Conservation (phyloP, 2,888 invertebrate genomes). For the Drosophila ezoana region DNA sequence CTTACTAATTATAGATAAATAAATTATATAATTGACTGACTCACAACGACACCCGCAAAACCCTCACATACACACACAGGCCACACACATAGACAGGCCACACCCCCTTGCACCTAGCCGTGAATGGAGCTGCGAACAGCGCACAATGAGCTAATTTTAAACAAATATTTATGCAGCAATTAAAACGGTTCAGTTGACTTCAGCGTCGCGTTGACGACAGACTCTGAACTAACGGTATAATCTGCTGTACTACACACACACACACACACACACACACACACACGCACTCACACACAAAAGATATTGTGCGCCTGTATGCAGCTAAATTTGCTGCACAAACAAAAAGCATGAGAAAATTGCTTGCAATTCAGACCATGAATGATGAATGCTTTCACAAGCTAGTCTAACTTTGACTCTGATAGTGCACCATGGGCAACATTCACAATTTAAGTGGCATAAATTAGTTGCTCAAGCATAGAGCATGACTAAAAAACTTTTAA, state of each 20-base stretch:
- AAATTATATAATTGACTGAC: conserved; percentile 73
- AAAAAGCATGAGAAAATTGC: conserved; percentile 43
- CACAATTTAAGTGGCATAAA: conserved; percentile 10
- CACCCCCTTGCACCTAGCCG: conserved; percentile 4
- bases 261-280: background rate
- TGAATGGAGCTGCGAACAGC: conserved; percentile 23
- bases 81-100: background rate
- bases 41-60: conserved; percentile 23
- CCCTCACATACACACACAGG: conserved; percentile 7
- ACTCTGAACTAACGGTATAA: conserved; percentile 39
- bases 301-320: conserved; percentile 13
- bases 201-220: conserved; percentile 37
- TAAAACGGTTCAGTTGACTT: conserved; percentile 75
- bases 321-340: conserved; percentile 54
- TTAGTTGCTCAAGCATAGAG: background rate
- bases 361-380: conserved; percentile 58
- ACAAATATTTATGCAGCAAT: conserved; percentile 79
- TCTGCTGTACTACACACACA: conserved; percentile 35
- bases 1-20: conserved; percentile 75
- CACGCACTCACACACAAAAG: conserved; percentile 6
- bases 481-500: background rate
- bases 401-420: conserved; percentile 44
- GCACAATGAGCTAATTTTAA: conserved; percentile 78
- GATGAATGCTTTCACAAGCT: conserved; percentile 65
- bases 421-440: conserved; percentile 19